phyloP scores from a whole-genome alignment of 1,140 invertebrate genomes.

The Drosophila ercepeae region DNA sequence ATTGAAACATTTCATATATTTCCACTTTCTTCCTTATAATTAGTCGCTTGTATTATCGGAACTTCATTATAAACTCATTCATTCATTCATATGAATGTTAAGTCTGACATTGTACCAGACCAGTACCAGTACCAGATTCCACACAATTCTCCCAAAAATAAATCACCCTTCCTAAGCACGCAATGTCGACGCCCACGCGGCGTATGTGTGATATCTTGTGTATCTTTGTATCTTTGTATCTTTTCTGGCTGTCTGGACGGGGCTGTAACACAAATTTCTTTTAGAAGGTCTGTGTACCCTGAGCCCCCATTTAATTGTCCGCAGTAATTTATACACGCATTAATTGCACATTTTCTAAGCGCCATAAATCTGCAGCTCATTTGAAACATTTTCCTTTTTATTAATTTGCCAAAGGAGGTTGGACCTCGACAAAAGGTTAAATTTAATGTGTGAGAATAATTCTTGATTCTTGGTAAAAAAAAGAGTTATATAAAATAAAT shows the following conservation, averaged over 20 bases:
- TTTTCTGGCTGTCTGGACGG: neutral
- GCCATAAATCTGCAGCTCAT: conserved; percentile 53
- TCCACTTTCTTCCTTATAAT: conserved; percentile 23
- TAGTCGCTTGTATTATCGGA: conserved; percentile 21
- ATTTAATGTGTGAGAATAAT: conserved; percentile 38
- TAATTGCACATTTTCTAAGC: conserved; percentile 61
- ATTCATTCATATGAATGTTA: conserved; percentile 40
- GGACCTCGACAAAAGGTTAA: conserved; percentile 25
- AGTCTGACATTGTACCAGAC: neutral
- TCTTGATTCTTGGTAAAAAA: conserved; percentile 23
- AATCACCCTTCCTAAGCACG: conserved; percentile 64
- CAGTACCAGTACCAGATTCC: conserved; percentile 13
- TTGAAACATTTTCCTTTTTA: conserved; percentile 46
- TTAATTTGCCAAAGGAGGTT: conserved; percentile 37
- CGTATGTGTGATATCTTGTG: conserved; percentile 50
- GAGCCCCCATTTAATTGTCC: conserved; percentile 35
- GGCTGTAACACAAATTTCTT: neutral
- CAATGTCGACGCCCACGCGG: conserved; percentile 57
- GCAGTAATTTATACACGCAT: conserved; percentile 56
- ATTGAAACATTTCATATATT: too few species aligned
- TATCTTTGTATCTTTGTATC: conserved; percentile 2
- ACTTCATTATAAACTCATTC: conserved; percentile 51
- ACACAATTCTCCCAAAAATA: conserved; percentile 51
- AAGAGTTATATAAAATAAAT: neutral
- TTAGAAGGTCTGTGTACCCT: conserved; percentile 4